Base-by-base conservation (phyloP, 2,888 invertebrate genomes). In the Exocentrus adspersus region DNA sequence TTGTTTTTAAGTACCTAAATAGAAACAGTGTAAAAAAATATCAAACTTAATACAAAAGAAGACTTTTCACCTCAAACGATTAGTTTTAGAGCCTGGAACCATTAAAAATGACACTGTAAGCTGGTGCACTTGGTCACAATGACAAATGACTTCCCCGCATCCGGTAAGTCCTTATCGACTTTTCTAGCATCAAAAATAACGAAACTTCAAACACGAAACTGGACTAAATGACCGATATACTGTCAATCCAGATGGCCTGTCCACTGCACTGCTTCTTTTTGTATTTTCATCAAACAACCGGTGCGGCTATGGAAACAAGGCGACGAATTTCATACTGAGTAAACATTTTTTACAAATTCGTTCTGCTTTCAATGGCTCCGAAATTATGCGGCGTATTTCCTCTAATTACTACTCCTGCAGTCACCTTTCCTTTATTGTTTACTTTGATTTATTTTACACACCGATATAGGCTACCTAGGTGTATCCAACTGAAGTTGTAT, bases 171-270 rank as follows among this genome's bases (percentile, higher is more conserved):
- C 71, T 68, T 68, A 73, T 70, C 76, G 77, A 76, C 74, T 76
- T 77, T 77, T 74, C 74, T 75, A 70, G 73, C 74, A 73, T 69
- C 72, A 65, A 67, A 75, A 72, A 72, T 75, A 78, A 76, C 75
- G 75, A 76, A 72, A 73, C 72, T 70, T 71, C 69, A 69, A 73
- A 74, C 74, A 65, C 65, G 67, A 60, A 62, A 64, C 64, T 62
- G 64, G 63, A 28, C 68, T 42, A 43, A 60, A 57, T 59, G 56
- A 48, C 53, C 53, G 62, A 62, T 57, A 58, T 56, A 21, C 30
- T 54, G 64, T 64, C 64, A 64, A 46, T 64, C 42, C 64, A 64
- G 60, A 64, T 59, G 43, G 58, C 59, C 63, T 50, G 56, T 30
- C 42, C 46, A 12, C 12, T 32, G 46, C 21, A 32, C 54, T 61